Evolutionary conservation across 2,797 vertebrate species (phyloP).

Genomic region (Neosalanx taihuensis): DNA sequence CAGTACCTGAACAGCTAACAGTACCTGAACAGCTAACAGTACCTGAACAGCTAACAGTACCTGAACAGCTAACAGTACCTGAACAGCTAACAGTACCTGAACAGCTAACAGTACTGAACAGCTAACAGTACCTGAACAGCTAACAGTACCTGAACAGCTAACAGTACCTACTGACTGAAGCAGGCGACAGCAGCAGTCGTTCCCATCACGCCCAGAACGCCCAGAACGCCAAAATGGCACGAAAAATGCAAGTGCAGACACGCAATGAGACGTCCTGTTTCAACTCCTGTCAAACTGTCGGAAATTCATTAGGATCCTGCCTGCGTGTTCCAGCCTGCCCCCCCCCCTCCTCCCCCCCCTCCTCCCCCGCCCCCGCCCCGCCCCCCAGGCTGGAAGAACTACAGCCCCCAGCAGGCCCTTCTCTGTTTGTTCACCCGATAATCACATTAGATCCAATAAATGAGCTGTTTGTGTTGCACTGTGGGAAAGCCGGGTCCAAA

Average conservation of each 20-base stretch:
- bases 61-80: too few relatives aligned
- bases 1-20: too few relatives aligned
- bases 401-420: neutral
- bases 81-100: too few relatives aligned
- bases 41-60: too few relatives aligned
- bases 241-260: neutral
- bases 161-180: neutral
- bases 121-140: too few relatives aligned
- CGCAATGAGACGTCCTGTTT: neutral
- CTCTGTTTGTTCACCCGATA: neutral
- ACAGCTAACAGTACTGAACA: too few relatives aligned
- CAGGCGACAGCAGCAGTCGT: neutral
- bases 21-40: too few relatives aligned
- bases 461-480: neutral
- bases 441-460: neutral
- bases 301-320: neutral
- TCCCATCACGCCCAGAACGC: neutral
- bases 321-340: neutral
- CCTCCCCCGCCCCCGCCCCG: too few relatives aligned
- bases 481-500: neutral
- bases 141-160: too few relatives aligned
- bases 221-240: neutral
- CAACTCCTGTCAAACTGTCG: neutral
- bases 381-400: neutral
- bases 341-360: too few relatives aligned